Evolutionary conservation across 2,888 invertebrate genomes (phyloP).

Genomic region (Sphaeridia pumilis): DNA sequence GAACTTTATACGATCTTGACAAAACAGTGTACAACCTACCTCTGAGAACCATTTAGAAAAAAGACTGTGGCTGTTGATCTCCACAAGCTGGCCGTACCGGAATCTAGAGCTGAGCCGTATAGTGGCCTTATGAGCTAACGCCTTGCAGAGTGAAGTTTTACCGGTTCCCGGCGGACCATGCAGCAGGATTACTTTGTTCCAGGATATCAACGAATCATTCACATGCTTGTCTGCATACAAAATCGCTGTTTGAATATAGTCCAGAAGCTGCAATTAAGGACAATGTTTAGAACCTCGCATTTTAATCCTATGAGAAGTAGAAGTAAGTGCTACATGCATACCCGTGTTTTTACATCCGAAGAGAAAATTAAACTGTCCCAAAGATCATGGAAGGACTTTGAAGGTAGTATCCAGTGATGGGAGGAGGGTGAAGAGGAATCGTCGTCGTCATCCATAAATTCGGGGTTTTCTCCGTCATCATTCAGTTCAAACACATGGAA

Average conservation of each 20-base stretch:
- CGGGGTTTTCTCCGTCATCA: slow-evolving; percentile 37
- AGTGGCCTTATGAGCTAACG: slow-evolving; percentile 77
- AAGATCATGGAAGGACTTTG: slow-evolving; percentile 61
- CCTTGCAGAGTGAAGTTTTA: slow-evolving; percentile 92
- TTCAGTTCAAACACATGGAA: slow-evolving; percentile 24
- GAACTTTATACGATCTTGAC: too few relatives aligned
- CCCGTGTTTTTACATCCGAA: slow-evolving; percentile 57
- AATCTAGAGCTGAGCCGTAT: slow-evolving; percentile 58
- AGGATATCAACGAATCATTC: slow-evolving; percentile 68
- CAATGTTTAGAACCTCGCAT: background rate
- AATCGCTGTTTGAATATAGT: slow-evolving; percentile 73
- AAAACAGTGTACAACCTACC: too few relatives aligned
- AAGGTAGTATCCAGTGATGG: slow-evolving; percentile 69
- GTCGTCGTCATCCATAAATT: slow-evolving; percentile 42
- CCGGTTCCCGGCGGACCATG: slow-evolving; percentile 60
- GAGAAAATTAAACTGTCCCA: slow-evolving; percentile 87
- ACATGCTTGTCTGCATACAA: slow-evolving; percentile 70
- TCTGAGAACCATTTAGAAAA: slow-evolving; percentile 99
- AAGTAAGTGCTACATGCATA: too few relatives aligned
- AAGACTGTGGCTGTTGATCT: slow-evolving; percentile 92
- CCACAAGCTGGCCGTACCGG: slow-evolving; percentile 62
- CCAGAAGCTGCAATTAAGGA: slow-evolving; percentile 51
- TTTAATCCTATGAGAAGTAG: too few relatives aligned
- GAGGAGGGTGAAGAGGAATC: slow-evolving; percentile 47
- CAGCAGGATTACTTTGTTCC: slow-evolving; percentile 74